Evolutionary conservation across 2,113 vertebrate genomes (phyloP).

Genomic region (Brachirus orientalis): DNA sequence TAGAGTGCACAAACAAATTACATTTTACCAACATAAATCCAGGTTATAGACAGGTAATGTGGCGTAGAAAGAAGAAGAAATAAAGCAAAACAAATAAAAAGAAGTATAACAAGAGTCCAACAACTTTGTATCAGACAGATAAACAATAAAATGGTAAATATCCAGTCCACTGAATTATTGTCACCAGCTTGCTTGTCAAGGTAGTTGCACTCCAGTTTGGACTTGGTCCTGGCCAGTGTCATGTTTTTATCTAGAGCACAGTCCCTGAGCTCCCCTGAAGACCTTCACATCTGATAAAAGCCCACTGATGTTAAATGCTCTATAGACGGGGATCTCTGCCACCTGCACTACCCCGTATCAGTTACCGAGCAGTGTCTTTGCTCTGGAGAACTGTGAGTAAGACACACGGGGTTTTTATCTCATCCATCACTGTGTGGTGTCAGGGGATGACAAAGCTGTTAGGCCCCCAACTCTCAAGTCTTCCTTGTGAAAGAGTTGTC

Average conservation of each 20-base stretch:
- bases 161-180: not conserved
- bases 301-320: constrained; percentile 49
- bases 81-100: not conserved
- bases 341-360: constrained; percentile 28
- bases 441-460: constrained; percentile 45
- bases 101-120: not conserved
- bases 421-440: constrained; percentile 29
- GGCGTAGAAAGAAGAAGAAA: too few relatives aligned
- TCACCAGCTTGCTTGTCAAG: constrained; percentile 4
- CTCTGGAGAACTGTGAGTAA: constrained; percentile 37
- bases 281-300: constrained; percentile 31
- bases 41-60: too few relatives aligned
- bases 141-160: constrained; percentile 16
- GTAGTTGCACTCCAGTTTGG: constrained; percentile 14
- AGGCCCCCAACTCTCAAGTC: constrained; percentile 11
- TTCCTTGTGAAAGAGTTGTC: constrained; percentile 26
- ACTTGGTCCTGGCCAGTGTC: constrained; percentile 16
- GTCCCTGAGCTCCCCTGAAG: constrained; percentile 30
- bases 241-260: constrained; percentile 29
- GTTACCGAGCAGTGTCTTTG: constrained; percentile 19
- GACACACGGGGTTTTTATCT: constrained; percentile 23
- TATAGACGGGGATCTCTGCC: not conserved
- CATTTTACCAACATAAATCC: too few relatives aligned
- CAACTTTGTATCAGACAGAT: too few relatives aligned
- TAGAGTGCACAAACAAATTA: too few relatives aligned